A percentile compares a stretch with the other conserved stretches of the same genome.
These are phyloP conservation scores for Ataeniobius toweri DNA, from an alignment of 2,797 vertebrate species.

Conservation along the genomic window DNA sequence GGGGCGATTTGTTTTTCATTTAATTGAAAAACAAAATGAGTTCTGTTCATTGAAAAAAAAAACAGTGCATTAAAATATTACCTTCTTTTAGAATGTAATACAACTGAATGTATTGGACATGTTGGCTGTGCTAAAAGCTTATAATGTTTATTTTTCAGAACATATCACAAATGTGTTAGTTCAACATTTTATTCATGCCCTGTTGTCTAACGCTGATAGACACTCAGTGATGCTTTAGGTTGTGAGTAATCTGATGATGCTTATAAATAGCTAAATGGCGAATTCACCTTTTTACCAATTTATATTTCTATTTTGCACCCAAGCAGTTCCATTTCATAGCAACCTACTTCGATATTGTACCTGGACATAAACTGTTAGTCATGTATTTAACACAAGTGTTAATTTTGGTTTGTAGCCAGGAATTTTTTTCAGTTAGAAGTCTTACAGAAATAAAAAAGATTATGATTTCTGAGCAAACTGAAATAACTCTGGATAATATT, in stretches of 20 bases:
- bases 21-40: background rate
- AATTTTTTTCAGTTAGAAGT: too few relatives aligned
- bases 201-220: background rate
- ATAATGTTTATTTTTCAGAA: background rate
- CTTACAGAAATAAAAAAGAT: too few relatives aligned
- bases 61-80: background rate
- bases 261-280: background rate
- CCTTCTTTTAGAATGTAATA: background rate
- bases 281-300: background rate
- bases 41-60: background rate
- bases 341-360: background rate
- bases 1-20: conserved; percentile 10
- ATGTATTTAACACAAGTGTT: too few relatives aligned
- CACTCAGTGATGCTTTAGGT: background rate
- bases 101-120: background rate
- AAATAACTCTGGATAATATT: too few relatives aligned
- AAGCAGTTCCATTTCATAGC: background rate
- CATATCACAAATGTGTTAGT: background rate
- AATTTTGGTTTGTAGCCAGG: too few relatives aligned
- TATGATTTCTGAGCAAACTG: too few relatives aligned
- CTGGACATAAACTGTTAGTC: background rate
- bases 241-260: background rate
- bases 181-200: background rate
- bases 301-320: background rate
- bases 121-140: background rate